Percentiles rank a stretch among this genome's conserved stretches.
Conservation (phyloP, 2,888 invertebrate genomes). For the Trisateles emortualis region DNA sequence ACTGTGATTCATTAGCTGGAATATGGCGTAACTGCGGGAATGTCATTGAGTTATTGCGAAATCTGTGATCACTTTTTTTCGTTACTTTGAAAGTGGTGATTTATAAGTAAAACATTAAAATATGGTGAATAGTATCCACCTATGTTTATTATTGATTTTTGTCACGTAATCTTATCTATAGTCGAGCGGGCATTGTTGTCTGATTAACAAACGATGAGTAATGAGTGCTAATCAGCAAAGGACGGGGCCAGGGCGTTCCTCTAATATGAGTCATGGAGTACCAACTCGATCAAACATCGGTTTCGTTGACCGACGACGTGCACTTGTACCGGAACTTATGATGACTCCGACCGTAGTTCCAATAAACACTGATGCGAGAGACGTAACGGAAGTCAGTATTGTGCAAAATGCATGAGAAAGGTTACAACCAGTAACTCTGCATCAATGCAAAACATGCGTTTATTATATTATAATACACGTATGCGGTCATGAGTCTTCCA, state of each 20-base stretch:
- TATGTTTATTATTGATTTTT: conserved; percentile 52
- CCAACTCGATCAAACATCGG: conserved; percentile 56
- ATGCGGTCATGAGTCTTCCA: conserved; percentile 9
- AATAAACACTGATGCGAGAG: conserved; percentile 41
- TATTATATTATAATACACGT: conserved; percentile 11
- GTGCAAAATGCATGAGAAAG: conserved; percentile 54
- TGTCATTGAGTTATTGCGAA: conserved; percentile 1
- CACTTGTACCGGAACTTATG: conserved; percentile 61
- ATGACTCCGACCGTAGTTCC: conserved; percentile 44
- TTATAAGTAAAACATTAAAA: background rate
- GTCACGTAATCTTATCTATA: conserved; percentile 62
- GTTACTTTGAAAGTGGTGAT: background rate
- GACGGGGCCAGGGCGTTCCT: conserved; percentile 76
- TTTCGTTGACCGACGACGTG: conserved; percentile 45
- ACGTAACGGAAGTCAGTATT: conserved; percentile 51
- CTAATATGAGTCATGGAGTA: conserved; percentile 71
- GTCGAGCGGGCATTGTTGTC: conserved; percentile 53
- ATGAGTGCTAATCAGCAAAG: conserved; percentile 77
- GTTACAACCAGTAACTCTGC: conserved; percentile 30
- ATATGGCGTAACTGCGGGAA: background rate
- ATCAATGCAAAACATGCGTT: conserved; percentile 35
- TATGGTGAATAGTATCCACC: conserved; percentile 4
- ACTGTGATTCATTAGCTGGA: conserved; percentile 8
- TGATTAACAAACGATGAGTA: conserved; percentile 77
- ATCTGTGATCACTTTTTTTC: background rate